Conservation (phyloP, 2,797 vertebrate species). For the Sarcoramphus papa region DNA sequence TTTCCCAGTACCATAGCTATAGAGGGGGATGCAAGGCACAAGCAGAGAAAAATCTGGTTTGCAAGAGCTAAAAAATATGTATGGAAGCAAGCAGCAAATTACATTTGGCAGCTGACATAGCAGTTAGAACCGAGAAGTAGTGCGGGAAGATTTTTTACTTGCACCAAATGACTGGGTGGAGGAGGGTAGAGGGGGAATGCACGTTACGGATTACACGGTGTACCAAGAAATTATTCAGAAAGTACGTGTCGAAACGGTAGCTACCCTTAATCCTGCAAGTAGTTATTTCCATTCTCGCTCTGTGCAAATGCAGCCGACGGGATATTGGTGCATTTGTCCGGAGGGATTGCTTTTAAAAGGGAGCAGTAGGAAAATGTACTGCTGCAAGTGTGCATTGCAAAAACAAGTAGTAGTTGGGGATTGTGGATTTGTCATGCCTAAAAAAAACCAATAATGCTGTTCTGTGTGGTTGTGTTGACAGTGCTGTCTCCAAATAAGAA, state of each 20-base stretch:
- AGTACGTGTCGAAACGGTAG: slow-evolving; percentile 54
- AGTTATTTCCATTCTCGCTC: slow-evolving; percentile 50
- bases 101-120: slow-evolving; percentile 72
- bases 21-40: slow-evolving; percentile 52
- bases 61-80: slow-evolving; percentile 34
- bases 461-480: slow-evolving; percentile 89
- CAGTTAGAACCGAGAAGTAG: slow-evolving; percentile 67
- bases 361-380: slow-evolving; percentile 44
- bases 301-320: slow-evolving; percentile 42
- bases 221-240: slow-evolving; percentile 45
- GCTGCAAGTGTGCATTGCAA: slow-evolving; percentile 49
- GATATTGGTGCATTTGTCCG: slow-evolving; percentile 53
- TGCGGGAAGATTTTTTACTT: slow-evolving; percentile 64
- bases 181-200: slow-evolving; percentile 41
- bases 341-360: slow-evolving; percentile 58
- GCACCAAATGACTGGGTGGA: slow-evolving; percentile 50
- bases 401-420: slow-evolving; percentile 60
- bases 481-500: slow-evolving; percentile 83
- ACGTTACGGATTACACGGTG: slow-evolving; percentile 52
- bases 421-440: slow-evolving; percentile 51
- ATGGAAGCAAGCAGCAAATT: slow-evolving; percentile 68
- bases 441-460: slow-evolving; percentile 77
- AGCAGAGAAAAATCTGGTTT: slow-evolving; percentile 38
- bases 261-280: slow-evolving; percentile 65
- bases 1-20: slow-evolving; percentile 57